Evolutionary conservation across 1,140 invertebrate species (phyloP).

Genomic region (Sogatella furcifera): DNA sequence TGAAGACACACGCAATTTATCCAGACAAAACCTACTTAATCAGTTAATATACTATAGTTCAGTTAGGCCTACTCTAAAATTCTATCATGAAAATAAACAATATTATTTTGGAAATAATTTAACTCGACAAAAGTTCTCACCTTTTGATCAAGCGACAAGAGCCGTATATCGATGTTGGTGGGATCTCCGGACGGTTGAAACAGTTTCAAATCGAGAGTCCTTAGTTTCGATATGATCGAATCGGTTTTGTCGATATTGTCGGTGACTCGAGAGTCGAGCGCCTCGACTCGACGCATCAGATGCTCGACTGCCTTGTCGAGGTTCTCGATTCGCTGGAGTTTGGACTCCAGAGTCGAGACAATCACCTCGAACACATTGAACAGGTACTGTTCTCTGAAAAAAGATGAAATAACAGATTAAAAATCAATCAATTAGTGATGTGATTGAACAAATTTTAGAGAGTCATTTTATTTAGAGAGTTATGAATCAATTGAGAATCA

Average conservation of each 20-base stretch:
- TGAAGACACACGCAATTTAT: no score
- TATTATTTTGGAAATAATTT: no score
- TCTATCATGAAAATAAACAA: no score
- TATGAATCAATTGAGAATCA: no score
- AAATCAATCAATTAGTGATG: not conserved
- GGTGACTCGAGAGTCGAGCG: slow-evolving; percentile 62
- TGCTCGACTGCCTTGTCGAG: slow-evolving; percentile 76
- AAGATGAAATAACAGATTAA: slow-evolving; percentile 44
- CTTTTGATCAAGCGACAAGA: slow-evolving; percentile 63
- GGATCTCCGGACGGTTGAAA: slow-evolving; percentile 39
- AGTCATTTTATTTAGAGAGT: slow-evolving; percentile 1
- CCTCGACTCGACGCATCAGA: slow-evolving; percentile 69
- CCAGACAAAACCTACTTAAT: no score
- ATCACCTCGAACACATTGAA: slow-evolving; percentile 82
- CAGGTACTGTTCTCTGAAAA: slow-evolving; percentile 79
- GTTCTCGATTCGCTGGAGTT: slow-evolving; percentile 75
- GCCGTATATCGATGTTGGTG: slow-evolving; percentile 43
- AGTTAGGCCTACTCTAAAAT: no score
- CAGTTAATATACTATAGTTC: no score
- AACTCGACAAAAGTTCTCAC: slow-evolving; percentile 21
- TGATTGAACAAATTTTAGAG: no score
- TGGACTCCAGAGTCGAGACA: slow-evolving; percentile 74
- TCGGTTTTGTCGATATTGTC: slow-evolving; percentile 78
- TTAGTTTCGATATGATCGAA: slow-evolving; percentile 59
- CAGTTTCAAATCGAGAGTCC: slow-evolving; percentile 57